Evolutionary conservation across 1,140 invertebrate species (phyloP), one percentile per base, ranked within the genome.

Genomic region (Saccostrea glomerata): DNA sequence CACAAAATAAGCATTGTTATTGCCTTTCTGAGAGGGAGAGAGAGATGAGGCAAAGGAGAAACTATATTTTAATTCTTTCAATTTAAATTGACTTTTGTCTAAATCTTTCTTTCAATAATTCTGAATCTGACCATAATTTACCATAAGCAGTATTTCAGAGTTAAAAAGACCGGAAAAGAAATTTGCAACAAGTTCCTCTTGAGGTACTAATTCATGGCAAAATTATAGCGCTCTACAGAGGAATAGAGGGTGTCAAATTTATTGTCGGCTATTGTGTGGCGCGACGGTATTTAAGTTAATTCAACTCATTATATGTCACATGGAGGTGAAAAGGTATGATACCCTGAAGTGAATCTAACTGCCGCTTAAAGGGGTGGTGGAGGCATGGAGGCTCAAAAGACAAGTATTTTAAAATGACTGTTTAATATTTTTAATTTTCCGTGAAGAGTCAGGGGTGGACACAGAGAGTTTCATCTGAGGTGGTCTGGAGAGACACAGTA

Each of bases 261-360:
- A 73, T 73, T 73, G 70, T 73, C 9, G 30, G 70, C 70, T 73
- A 73, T 73, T 73, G 70, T 73, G 70, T 30, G 70, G 11, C 25
- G 23, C 13, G 23, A 25, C 70, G 30, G 30, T 73, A 25, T 30
- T 73, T 9, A 36, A 73, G 70, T 73, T 73, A 73, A 73, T 73
- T 73, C 70, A 73, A 73, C 70, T 73, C 70, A 73, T 73, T 73
- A 73, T 73, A 73, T 73, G 70, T 73, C 70, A 73, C 70, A 73
- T 30, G 25, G 70, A 73, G 70, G 70, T 73, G 70, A 73, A 73
- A 36, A 36, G 70, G 70, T 73, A 73, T 73, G 70, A 73, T 73
- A 73, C 25, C 70, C 70, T 15, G 70, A 73, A 73, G 70, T 25
- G 70, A 73, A 73, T 73, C 70, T 73, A 73, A 73, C 70, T 36